Evolutionary conservation across 1,140 invertebrate genomes (phyloP).

Genomic region (Eriosoma lanigerum): DNA sequence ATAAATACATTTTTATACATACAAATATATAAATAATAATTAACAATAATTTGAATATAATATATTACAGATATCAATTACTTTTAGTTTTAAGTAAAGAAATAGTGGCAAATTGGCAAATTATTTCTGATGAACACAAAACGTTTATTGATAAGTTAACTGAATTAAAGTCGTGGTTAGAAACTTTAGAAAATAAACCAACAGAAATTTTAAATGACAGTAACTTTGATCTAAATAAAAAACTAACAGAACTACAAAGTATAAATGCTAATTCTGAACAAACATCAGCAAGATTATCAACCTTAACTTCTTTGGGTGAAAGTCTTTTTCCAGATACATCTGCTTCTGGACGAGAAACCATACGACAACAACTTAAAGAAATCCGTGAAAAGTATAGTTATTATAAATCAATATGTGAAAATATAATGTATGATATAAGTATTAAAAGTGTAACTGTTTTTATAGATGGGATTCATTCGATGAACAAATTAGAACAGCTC

Average conservation of each 20-base stretch:
- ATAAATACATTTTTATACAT: too few species aligned
- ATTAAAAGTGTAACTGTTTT: slow-evolving; percentile 22
- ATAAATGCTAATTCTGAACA: slow-evolving; percentile 80
- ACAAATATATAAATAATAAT: too few species aligned
- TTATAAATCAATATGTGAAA: not conserved
- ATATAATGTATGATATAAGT: slow-evolving; percentile 1
- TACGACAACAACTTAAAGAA: slow-evolving; percentile 77
- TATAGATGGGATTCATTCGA: slow-evolving; percentile 79
- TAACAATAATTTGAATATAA: too few species aligned
- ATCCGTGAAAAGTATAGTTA: slow-evolving; percentile 64
- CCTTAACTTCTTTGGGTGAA: slow-evolving; percentile 75
- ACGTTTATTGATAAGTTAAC: slow-evolving; percentile 76
- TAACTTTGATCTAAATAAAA: slow-evolving; percentile 60
- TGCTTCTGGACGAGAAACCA: slow-evolving; percentile 81
- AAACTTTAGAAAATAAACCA: slow-evolving; percentile 74
- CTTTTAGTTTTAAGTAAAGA: slow-evolving; percentile 83
- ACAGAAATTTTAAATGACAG: slow-evolving; percentile 60
- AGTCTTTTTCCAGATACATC: slow-evolving; percentile 88
- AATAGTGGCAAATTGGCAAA: slow-evolving; percentile 82
- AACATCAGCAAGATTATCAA: slow-evolving; percentile 73
- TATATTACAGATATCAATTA: slow-evolving; percentile 70
- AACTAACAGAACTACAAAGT: slow-evolving; percentile 71
- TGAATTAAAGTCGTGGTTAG: slow-evolving; percentile 76
- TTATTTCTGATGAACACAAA: slow-evolving; percentile 80
- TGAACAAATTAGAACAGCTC: slow-evolving; percentile 75